These are phyloP conservation scores for Tupaia tana DNA, from an alignment of 2,113 vertebrate genomes.

Conservation along the genomic window DNA sequence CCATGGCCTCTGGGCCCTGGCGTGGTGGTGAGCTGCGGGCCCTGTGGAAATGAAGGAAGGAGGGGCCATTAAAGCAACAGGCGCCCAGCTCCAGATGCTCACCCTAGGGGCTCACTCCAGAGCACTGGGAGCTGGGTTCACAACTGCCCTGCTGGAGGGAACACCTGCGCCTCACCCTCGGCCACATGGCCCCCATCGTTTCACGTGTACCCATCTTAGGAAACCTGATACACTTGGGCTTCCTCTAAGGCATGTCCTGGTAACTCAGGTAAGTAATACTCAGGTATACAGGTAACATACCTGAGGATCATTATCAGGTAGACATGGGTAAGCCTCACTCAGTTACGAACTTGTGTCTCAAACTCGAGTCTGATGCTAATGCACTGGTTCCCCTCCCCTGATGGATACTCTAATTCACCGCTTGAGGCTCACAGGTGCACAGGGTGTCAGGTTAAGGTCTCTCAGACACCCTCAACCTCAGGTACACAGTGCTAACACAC, in stretches of 20 bases:
- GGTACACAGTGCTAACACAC: not conserved
- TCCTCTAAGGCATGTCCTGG: not conserved
- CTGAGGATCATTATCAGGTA: not conserved
- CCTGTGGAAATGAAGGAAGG: constrained; percentile 56
- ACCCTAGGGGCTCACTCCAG: not conserved
- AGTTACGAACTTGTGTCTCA: not conserved
- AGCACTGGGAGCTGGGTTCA: not conserved
- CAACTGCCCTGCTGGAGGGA: not conserved
- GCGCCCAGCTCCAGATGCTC: not conserved
- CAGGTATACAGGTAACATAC: not conserved
- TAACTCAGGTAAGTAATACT: not conserved
- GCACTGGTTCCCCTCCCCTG: not conserved
- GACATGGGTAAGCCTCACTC: not conserved
- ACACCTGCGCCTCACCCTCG: not conserved
- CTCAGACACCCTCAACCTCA: not conserved
- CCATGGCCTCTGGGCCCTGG: constrained; percentile 86
- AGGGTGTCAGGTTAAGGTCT: not conserved
- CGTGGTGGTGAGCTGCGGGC: constrained; percentile 12
- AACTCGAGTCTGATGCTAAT: not conserved
- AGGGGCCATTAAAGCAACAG: not conserved
- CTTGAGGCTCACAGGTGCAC: not conserved
- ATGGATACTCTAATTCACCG: not conserved
- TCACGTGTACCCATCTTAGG: not conserved
- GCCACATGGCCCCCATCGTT: not conserved
- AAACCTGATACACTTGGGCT: not conserved